A percentile compares a stretch with the other conserved stretches of the same genome.
These are phyloP conservation scores for Melieria omissa DNA, from an alignment of 2,888 invertebrate species.

Conservation along the genomic window DNA sequence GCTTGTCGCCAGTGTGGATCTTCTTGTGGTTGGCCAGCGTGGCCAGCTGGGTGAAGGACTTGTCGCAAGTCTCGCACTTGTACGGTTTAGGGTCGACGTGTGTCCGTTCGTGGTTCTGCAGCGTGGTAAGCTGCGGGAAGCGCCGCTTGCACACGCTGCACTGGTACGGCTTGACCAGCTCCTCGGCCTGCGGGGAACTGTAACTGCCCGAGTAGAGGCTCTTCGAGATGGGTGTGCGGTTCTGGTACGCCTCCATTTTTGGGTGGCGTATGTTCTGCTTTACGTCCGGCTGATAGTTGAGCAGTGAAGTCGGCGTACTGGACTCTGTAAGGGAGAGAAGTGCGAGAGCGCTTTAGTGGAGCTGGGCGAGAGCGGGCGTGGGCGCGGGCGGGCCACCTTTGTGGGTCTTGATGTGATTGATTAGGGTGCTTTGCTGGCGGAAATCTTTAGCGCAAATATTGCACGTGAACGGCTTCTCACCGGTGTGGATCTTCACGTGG, in stretches of 20 bases:
- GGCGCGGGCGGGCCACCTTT: slow-evolving; percentile 55
- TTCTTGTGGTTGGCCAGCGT: slow-evolving; percentile 62
- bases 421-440: slow-evolving; percentile 61
- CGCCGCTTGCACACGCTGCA: slow-evolving; percentile 62
- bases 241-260: slow-evolving; percentile 54
- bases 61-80: slow-evolving; percentile 62
- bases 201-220: slow-evolving; percentile 62
- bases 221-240: slow-evolving; percentile 61
- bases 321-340: slow-evolving; percentile 49
- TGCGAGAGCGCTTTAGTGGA: neutral
- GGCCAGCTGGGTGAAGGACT: slow-evolving; percentile 61
- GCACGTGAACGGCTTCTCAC: slow-evolving; percentile 62
- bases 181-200: slow-evolving; percentile 61
- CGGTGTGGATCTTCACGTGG: slow-evolving; percentile 61
- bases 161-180: slow-evolving; percentile 61
- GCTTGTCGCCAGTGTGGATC: slow-evolving; percentile 62
- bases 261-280: slow-evolving; percentile 45
- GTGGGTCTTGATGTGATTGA: slow-evolving; percentile 63
- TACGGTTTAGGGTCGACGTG: slow-evolving; percentile 63
- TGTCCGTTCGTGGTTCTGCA: slow-evolving; percentile 63
- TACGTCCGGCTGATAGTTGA: slow-evolving; percentile 59
- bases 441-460: slow-evolving; percentile 63
- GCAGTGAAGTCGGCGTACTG: slow-evolving; percentile 58
- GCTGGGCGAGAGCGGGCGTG: slow-evolving; percentile 32
- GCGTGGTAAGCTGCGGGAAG: slow-evolving; percentile 60